phyloP scores from a whole-genome alignment of 2,113 vertebrate species.

The Silurus asotus region DNA sequence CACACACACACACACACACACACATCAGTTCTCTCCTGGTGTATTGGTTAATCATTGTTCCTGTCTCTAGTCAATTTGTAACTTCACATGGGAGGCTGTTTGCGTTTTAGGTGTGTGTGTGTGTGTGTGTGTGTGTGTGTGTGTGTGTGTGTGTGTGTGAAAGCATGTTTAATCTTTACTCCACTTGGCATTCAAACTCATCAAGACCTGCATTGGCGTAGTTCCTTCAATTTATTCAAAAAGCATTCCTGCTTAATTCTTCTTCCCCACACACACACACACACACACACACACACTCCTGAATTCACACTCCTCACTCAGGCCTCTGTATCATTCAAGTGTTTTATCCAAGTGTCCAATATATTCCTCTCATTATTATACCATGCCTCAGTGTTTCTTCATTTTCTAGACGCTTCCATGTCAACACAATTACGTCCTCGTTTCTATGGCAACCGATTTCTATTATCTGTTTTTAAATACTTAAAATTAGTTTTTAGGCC shows the following conservation, averaged over 20 bases:
- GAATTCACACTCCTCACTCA: constrained; percentile 19
- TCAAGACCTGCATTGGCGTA: background rate
- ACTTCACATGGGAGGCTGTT: constrained; percentile 24
- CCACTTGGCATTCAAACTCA: background rate
- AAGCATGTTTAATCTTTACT: constrained; percentile 14
- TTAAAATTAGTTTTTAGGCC: too few relatives aligned
- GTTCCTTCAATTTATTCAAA: constrained; percentile 46
- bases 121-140: constrained; percentile 32
- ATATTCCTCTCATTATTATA: background rate
- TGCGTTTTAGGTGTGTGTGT: constrained; percentile 28
- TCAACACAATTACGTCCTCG: too few relatives aligned
- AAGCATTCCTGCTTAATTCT: constrained; percentile 5
- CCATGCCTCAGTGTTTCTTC: background rate
- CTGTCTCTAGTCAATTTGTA: constrained; percentile 4
- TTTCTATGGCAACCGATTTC: too few relatives aligned
- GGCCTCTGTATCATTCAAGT: background rate
- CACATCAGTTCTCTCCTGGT: background rate
- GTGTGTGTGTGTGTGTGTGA: constrained; percentile 24
- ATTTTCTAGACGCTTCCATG: too few relatives aligned
- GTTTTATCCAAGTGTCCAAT: background rate
- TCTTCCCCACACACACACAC: constrained; percentile 17
- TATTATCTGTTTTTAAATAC: too few relatives aligned
- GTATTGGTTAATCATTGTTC: constrained; percentile 44
- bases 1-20: constrained; percentile 15
- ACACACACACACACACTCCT: constrained; percentile 25